A percentile compares a stretch with the other conserved stretches of the same genome.
phyloP scores from a whole-genome alignment of 2,888 invertebrate species.

The Sphaerophoria rueppellii region DNA sequence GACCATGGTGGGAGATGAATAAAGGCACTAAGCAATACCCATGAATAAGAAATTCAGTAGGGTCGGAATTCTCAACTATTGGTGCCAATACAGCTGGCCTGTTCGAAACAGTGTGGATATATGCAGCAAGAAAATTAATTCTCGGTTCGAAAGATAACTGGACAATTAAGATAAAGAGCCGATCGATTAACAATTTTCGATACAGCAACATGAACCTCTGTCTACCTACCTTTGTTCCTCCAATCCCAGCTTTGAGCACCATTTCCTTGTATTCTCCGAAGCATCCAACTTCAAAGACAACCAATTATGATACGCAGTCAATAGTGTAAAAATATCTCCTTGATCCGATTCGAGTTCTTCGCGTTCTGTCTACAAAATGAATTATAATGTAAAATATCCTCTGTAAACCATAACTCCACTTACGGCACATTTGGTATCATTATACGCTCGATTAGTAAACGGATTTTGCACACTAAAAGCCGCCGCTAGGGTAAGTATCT shows the following conservation, averaged over 20 bases:
- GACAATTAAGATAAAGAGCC: too few relatives aligned
- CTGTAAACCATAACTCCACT: slow-evolving; percentile 48
- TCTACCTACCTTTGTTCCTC: slow-evolving; percentile 91
- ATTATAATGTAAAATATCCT: not conserved
- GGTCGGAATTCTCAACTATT: too few relatives aligned
- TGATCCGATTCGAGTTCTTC: slow-evolving; percentile 94
- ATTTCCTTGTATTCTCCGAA: slow-evolving; percentile 85
- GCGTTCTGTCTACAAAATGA: slow-evolving; percentile 85
- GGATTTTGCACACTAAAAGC: slow-evolving; percentile 96
- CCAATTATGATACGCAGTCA: slow-evolving; percentile 95
- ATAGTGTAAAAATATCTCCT: slow-evolving; percentile 95
- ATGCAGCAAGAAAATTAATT: too few relatives aligned
- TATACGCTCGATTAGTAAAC: slow-evolving; percentile 93
- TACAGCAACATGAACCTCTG: not conserved
- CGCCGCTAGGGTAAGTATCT: slow-evolving; percentile 94
- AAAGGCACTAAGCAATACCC: too few relatives aligned
- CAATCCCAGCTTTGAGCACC: slow-evolving; percentile 94
- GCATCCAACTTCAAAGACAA: slow-evolving; percentile 87
- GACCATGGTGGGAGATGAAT: too few relatives aligned
- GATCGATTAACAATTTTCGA: too few relatives aligned
- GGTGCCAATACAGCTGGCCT: too few relatives aligned
- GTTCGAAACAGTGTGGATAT: too few relatives aligned
- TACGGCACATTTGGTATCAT: slow-evolving; percentile 92
- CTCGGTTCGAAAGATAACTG: too few relatives aligned
- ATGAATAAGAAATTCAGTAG: too few relatives aligned